Conservation (phyloP, 2,113 vertebrate genomes). For the Lepus americanus region DNA sequence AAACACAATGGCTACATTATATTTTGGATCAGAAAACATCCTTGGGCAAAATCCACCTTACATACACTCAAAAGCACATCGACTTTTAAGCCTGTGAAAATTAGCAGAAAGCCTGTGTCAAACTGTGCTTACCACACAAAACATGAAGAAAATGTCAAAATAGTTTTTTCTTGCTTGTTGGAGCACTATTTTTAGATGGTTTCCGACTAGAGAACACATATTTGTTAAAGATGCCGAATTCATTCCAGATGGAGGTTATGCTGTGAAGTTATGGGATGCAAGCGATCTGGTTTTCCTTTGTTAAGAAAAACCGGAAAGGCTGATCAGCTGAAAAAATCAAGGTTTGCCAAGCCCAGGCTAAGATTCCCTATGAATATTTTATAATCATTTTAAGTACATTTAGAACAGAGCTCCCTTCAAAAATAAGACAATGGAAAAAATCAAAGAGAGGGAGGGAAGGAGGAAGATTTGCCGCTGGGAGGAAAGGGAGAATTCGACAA, state of each 20-base stretch:
- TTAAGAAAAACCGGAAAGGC: constrained; percentile 60
- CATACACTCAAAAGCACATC: constrained; percentile 35
- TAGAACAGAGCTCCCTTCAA: constrained; percentile 1
- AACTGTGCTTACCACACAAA: constrained; percentile 75
- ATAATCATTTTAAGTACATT: constrained; percentile 24
- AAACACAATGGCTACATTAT: neutral
- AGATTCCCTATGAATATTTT: constrained; percentile 39
- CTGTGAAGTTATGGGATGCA: constrained; percentile 53
- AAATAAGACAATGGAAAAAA: constrained; percentile 45
- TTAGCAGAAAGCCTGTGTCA: constrained; percentile 72
- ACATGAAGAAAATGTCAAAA: constrained; percentile 82
- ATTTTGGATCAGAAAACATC: constrained; percentile 61
- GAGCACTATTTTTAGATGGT: constrained; percentile 79
- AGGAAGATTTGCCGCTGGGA: neutral
- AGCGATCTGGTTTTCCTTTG: constrained; percentile 71
- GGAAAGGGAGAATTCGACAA: neutral
- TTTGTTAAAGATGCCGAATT: constrained; percentile 79
- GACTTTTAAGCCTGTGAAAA: constrained; percentile 66
- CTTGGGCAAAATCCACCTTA: constrained; percentile 17
- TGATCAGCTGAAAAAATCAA: constrained; percentile 59
- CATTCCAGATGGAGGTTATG: constrained; percentile 80
- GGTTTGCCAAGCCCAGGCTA: neutral
- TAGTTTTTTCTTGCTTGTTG: constrained; percentile 77
- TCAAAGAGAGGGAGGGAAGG: neutral
- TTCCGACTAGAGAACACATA: constrained; percentile 81